Evolutionary conservation across 2,113 vertebrate species (phyloP).

Genomic region (Rhinogobius similis): DNA sequence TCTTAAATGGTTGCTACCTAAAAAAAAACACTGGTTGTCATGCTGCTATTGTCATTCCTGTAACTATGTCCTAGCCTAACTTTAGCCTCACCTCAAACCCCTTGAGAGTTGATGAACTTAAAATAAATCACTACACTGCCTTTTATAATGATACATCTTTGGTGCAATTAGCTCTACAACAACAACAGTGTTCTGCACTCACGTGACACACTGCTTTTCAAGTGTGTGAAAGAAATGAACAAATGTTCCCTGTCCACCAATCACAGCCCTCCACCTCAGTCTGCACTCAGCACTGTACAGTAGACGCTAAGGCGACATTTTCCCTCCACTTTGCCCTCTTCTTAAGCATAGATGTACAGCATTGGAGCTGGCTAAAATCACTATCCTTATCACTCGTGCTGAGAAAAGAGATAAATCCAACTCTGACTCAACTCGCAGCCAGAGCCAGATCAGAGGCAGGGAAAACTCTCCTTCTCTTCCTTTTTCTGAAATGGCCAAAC

Average conservation of each 20-base stretch:
- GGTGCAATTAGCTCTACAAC: slow-evolving; percentile 33
- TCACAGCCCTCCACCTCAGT: slow-evolving; percentile 80
- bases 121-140: slow-evolving; percentile 23
- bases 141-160: slow-evolving; percentile 18
- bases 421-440: slow-evolving; percentile 34
- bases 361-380: background rate
- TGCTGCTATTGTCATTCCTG: slow-evolving; percentile 35
- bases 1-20: background rate
- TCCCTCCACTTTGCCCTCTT: slow-evolving; percentile 68
- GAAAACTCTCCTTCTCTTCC: slow-evolving; percentile 35
- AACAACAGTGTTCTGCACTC: slow-evolving; percentile 33
- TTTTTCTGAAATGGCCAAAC: no score
- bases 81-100: slow-evolving; percentile 46
- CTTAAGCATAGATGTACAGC: slow-evolving; percentile 6
- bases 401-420: slow-evolving; percentile 30
- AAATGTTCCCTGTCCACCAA: slow-evolving; percentile 77
- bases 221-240: slow-evolving; percentile 73
- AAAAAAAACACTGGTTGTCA: slow-evolving; percentile 14
- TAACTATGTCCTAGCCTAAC: slow-evolving; percentile 30
- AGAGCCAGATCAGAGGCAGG: slow-evolving; percentile 30
- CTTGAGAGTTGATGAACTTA: slow-evolving; percentile 5
- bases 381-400: background rate
- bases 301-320: slow-evolving; percentile 63
- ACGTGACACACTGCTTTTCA: slow-evolving; percentile 72
- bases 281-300: slow-evolving; percentile 61